Evolutionary conservation across 2,113 vertebrate species (phyloP).

Genomic region (Centropristis striata): DNA sequence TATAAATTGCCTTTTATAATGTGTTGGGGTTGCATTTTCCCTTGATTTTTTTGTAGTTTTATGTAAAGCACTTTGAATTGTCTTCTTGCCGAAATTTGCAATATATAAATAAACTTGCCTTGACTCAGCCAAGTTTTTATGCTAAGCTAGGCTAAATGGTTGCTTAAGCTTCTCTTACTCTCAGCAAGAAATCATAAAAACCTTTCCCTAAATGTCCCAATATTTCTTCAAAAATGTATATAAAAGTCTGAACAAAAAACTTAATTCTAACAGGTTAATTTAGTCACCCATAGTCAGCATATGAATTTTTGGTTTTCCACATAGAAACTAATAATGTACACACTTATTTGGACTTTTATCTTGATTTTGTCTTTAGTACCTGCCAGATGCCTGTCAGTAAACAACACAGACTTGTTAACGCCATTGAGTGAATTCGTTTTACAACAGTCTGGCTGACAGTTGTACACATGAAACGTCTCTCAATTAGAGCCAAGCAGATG

Average conservation of each 20-base stretch:
- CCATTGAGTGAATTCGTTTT: slow-evolving; percentile 61
- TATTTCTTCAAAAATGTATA: background rate
- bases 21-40: too few relatives aligned
- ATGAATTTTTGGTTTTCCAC: background rate
- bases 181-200: background rate
- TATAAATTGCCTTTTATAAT: too few relatives aligned
- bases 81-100: too few relatives aligned
- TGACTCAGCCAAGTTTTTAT: background rate
- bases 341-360: background rate
- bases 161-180: background rate
- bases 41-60: too few relatives aligned
- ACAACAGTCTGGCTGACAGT: slow-evolving; percentile 65
- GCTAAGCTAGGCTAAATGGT: background rate
- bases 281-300: background rate
- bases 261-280: background rate
- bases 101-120: too few relatives aligned
- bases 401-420: slow-evolving; percentile 58
- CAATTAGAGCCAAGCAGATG: slow-evolving; percentile 79
- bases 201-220: background rate
- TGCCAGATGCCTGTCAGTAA: slow-evolving; percentile 27
- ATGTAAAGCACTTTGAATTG: too few relatives aligned
- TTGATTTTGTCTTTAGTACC: background rate
- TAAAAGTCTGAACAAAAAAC: background rate
- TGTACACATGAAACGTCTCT: slow-evolving; percentile 60
- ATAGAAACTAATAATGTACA: background rate